Base-by-base conservation (phyloP, 2,113 vertebrate species). In the Pelodiscus sinensis region DNA sequence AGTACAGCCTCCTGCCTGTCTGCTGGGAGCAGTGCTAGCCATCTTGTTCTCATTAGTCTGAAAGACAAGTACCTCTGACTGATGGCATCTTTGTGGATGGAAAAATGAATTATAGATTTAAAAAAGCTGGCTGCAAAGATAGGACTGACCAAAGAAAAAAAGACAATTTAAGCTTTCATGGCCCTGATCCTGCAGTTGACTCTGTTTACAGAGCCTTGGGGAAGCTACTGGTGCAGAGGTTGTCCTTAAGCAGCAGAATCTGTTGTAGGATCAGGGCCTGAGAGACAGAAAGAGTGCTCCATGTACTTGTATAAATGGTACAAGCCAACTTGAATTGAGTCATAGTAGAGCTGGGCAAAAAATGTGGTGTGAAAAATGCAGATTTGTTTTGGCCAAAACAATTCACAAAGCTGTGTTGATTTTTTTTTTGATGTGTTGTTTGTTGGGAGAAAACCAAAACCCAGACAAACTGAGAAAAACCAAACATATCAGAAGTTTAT, bases 61-160 rank as follows among this genome's bases (percentile, higher is more conserved):
- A 94, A 84, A 92, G 94, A 96, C 94, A 96, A 96, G 95, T 96
- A 88, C 93, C 96, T 60, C 93, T 94, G 95, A 96, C 88, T 80
- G 88, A 91, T 96, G 96, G 93, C 96, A 96, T 97, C 86, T 75
- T 96, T 60, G 85, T 88, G 79, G 80, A 91, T 87, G 84, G 90
- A 75, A 92, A 92, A 85, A 86, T 86, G 71, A 71, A 88, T 58
- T 88, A 85, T 82, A 18, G 81, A 85, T 93, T 14, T 65, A 31
- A 88, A 73, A 95, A 95, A 25, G 75, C 65, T 73, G 85, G 84
- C 88, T 94, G 44, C 29, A 78, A 54, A 10, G 68, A 25, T 31
- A 54, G 60, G 57, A 87, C 95, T 92, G 78, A 82, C 87, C 60
- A 90, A 83, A 88, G 82, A 13, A 31, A 56, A 54, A 84, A 81